Evolutionary conservation across 2,888 invertebrate genomes (phyloP).

Genomic region (Melanostoma mellinum): DNA sequence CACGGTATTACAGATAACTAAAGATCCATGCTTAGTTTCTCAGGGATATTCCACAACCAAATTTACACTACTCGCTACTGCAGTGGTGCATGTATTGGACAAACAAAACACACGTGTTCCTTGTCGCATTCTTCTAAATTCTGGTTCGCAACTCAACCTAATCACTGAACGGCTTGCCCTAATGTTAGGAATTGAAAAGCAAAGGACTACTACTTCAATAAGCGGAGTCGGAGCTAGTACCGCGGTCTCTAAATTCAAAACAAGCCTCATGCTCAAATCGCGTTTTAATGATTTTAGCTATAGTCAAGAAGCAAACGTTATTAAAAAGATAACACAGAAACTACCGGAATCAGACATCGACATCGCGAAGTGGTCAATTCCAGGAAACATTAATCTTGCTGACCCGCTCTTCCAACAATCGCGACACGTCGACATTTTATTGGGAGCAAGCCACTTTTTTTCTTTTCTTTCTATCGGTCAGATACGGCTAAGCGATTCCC

Average conservation of each 20-base stretch:
- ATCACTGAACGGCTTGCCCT: neutral
- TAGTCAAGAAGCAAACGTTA: neutral
- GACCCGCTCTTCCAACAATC: neutral
- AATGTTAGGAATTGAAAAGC: neutral
- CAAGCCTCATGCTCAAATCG: neutral
- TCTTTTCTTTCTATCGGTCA: neutral
- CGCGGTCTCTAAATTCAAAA: neutral
- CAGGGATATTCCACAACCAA: neutral
- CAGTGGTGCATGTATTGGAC: neutral
- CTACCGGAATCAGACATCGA: neutral
- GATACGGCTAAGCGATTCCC: neutral
- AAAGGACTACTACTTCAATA: neutral
- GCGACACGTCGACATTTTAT: neutral
- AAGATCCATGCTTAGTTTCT: neutral
- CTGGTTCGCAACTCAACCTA: conserved; percentile 4
- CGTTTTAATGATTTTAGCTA: neutral
- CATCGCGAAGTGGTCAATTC: neutral
- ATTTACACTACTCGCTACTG: neutral
- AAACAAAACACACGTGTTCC: neutral
- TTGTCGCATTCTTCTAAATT: conserved; percentile 1
- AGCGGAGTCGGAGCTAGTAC: neutral
- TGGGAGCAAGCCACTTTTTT: conserved; percentile 5
- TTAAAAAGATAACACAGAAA: neutral
- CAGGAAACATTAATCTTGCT: neutral
- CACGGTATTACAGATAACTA: neutral